Base-by-base conservation (phyloP, 2,888 invertebrate species). In the Eudasyphora cyanicolor region DNA sequence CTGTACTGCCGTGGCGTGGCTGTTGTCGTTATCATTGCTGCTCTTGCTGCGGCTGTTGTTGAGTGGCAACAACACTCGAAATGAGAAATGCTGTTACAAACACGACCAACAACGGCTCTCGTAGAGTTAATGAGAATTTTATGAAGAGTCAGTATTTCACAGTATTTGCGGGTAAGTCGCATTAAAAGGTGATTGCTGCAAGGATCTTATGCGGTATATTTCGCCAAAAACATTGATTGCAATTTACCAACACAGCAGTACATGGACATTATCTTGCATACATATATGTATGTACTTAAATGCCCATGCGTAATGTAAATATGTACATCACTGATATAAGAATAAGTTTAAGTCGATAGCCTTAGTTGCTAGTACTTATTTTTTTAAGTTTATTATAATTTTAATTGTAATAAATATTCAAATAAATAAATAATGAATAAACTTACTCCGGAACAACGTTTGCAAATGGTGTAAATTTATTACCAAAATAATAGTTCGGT, bases 101-200 rank as follows among this genome's bases (percentile, higher is more conserved):
- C 27, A 57, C 57, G 17, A 38, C 38, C 24, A 54, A 35, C n/a
- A 67, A 21, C 49, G 27, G 29, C 69, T 10, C n/a, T 14, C 21
- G 49, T n/a, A 49, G 69, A 69, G 69, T 69, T 69, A 69, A 69
- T 69, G 69, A 69, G 45, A 69, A 69, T 69, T 69, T 69, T 69
- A 69, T 69, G 49, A 49, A 69, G 69, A 69, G 69, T 45, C 69
- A 49, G 29, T 69, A 69, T 29, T 69, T 69, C 35, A 49, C 69
- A 42, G 27, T 45, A 49, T 62, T 69, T 49, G 49, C 24, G 12
- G 49, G 49, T 49, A 69, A 49, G 57, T 57, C 27, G 49, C 29
- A 69, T 69, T 69, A 69, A 69, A 69, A 69, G 69, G 69, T 69
- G 69, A 69, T 69, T 69, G 69, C 69, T 29, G 69, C 49, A 69